Evolutionary conservation across 2,113 vertebrate species (phyloP), one percentile per base, ranked within the genome.

Genomic region (Hippopotamus amphibius): DNA sequence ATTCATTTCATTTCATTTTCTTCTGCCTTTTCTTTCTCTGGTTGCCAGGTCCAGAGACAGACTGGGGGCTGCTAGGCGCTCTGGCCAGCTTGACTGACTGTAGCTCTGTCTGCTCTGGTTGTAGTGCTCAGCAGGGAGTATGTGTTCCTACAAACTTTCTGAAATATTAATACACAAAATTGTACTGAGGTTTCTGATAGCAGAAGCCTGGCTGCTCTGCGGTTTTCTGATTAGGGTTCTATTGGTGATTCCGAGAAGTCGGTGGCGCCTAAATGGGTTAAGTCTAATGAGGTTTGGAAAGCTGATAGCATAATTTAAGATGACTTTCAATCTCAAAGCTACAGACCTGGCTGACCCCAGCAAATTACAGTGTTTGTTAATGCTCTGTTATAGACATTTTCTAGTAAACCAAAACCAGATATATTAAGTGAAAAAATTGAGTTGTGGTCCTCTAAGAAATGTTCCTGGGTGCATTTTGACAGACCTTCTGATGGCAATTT

Each of bases 81-180:
- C 92, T 63, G 41, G 96, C 77, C 46, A 57, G 69, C 63, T 92
- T 98, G 95, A 37, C 92, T 97, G 98, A 82, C 5, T 69, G 98
- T 94, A 98, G 85, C 89, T 90, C 88, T 95, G 97, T 98, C 95
- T 98, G 98, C 98, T 76, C 97, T 98, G 98, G 97, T 98, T 96
- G 93, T 96, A 98, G 97, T 98, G 98, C 98, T 99, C 99, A 99
- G 98, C 98, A 97, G 98, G 98, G 99, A 99, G 97, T 97, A 57
- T 96, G 95, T 98, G 98, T 98, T 98, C 98, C 97, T 98, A 98
- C 98, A 97, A 97, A 98, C 98, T 98, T 97, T 97, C 95, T 99
- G 98, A 99, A 99, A 99, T 99, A 99, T 99, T 99, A 99, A 99
- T 99, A 99, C 92, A 96, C 97, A 98, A 99, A 99, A 99, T 99